Conservation (phyloP, 2,113 vertebrate genomes). For the Phoxinus phoxinus region DNA sequence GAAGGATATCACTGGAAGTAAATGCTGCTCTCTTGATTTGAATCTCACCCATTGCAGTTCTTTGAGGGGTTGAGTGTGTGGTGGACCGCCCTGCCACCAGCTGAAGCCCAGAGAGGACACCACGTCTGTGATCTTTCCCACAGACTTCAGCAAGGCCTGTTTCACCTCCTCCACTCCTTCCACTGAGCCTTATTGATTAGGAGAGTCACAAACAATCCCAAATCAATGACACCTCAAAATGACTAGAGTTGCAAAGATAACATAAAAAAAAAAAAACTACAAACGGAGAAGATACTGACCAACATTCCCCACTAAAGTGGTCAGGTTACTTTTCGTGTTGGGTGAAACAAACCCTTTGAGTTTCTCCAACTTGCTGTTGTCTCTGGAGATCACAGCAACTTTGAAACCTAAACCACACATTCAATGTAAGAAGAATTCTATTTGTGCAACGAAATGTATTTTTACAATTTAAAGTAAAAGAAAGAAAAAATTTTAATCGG, state of each 20-base stretch:
- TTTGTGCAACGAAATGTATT: background rate
- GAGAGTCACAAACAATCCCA: background rate
- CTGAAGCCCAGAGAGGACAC: conserved; percentile 86
- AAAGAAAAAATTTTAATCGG: background rate
- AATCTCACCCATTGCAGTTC: conserved; percentile 79
- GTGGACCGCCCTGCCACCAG: conserved; percentile 86
- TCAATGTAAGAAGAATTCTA: background rate
- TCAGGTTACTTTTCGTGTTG: conserved; percentile 72
- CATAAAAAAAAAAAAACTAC: background rate
- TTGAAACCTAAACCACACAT: conserved; percentile 66
- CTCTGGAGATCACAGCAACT: conserved; percentile 83
- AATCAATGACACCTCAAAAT: background rate
- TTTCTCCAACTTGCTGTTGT: conserved; percentile 75
- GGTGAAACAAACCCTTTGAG: conserved; percentile 74
- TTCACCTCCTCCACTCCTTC: conserved; percentile 76
- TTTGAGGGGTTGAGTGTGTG: conserved; percentile 80
- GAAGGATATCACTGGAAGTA: background rate
- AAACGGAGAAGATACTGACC: conserved; percentile 68
- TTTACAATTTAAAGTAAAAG: background rate
- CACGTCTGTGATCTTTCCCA: conserved; percentile 81
- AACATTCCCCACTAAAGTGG: conserved; percentile 79
- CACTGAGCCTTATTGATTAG: conserved; percentile 72
- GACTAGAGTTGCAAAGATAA: background rate
- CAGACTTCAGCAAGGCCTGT: conserved; percentile 69
- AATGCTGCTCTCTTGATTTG: background rate